Percentiles rank a stretch among this genome's conserved stretches.
Evolutionary conservation across 1,140 invertebrate species (phyloP).

Genomic region (Drosophila bipectinata): DNA sequence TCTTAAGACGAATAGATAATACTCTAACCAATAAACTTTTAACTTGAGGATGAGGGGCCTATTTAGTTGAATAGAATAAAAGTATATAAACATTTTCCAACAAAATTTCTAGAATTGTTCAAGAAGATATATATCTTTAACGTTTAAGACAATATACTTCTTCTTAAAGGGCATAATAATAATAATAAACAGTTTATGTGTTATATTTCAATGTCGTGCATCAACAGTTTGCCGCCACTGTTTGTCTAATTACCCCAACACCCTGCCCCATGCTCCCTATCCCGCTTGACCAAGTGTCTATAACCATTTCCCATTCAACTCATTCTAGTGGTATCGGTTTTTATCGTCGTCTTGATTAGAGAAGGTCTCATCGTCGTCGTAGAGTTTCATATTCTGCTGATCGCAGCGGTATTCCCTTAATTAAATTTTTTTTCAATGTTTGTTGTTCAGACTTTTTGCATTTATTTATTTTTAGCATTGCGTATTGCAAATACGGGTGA

Average conservation of each 20-base stretch:
- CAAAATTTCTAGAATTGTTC: too few species aligned
- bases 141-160: not conserved
- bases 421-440: constrained; percentile 53
- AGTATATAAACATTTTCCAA: not conserved
- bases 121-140: not conserved
- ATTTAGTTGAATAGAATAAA: not conserved
- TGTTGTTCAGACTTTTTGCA: constrained; percentile 37
- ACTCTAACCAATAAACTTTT: constrained; percentile 3
- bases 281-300: constrained; percentile 61
- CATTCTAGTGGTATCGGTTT: constrained; percentile 50
- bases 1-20: not conserved
- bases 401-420: constrained; percentile 78
- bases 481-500: constrained; percentile 24
- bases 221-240: constrained; percentile 56
- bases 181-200: constrained; percentile 10
- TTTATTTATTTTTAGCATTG: constrained; percentile 15
- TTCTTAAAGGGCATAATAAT: not conserved
- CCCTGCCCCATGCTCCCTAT: constrained; percentile 25
- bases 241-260: constrained; percentile 58
- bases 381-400: constrained; percentile 73
- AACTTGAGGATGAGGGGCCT: too few species aligned
- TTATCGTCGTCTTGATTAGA: constrained; percentile 76
- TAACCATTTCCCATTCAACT: constrained; percentile 13
- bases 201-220: constrained; percentile 68
- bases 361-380: constrained; percentile 60